Evolutionary conservation across 2,113 vertebrate genomes (phyloP).

Genomic region (Leiothrix lutea): DNA sequence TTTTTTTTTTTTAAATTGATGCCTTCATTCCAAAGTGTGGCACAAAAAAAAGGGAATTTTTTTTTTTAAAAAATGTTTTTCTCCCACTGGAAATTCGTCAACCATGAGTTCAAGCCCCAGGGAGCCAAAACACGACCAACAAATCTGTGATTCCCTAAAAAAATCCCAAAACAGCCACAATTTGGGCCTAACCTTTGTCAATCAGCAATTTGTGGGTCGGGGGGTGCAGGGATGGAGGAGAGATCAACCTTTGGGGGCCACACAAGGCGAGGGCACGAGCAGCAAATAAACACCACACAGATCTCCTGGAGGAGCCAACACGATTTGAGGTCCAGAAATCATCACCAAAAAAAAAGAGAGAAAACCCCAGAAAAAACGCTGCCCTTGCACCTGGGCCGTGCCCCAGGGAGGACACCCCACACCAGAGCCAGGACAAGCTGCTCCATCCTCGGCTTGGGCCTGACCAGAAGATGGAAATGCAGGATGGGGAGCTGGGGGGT

Average conservation of each 20-base stretch:
- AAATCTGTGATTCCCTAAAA: neutral
- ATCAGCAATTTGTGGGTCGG: neutral
- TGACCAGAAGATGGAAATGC: neutral
- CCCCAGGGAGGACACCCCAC: neutral
- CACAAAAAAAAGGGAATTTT: accelerated
- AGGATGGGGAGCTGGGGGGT: neutral
- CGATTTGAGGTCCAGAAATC: neutral
- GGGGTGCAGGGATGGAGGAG: neutral
- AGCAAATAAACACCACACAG: accelerated
- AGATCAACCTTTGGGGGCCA: neutral
- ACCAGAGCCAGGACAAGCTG: neutral
- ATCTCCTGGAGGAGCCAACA: neutral
- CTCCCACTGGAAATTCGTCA: neutral
- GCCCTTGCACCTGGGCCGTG: neutral
- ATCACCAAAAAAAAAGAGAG: neutral
- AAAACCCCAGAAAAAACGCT: neutral
- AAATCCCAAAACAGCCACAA: accelerated
- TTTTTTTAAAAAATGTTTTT: neutral
- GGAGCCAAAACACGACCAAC: neutral
- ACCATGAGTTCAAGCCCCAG: neutral
- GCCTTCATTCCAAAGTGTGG: accelerated
- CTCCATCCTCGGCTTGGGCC: neutral
- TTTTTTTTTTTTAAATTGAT: too few relatives aligned
- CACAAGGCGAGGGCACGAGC: neutral
- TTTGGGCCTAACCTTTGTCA: neutral